Conservation (phyloP, 1,140 invertebrate genomes). For the Pseudomyrmex cubaensis region DNA sequence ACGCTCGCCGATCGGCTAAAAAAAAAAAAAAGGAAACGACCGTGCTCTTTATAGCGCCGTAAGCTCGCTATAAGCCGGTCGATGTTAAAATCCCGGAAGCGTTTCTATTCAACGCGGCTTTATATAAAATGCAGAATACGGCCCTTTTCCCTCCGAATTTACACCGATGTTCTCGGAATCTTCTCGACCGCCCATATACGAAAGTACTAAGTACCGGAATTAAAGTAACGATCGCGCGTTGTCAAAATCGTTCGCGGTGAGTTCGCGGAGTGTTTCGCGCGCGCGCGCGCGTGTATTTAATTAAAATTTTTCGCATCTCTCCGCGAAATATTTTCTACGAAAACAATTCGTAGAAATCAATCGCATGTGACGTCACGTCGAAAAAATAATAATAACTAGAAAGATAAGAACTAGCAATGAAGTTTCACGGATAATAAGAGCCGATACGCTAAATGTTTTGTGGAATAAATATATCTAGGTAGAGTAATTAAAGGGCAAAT, state of each 20-base stretch:
- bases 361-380: too few relatives aligned
- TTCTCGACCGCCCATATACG: not conserved
- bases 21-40: not conserved
- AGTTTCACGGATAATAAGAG: too few relatives aligned
- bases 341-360: too few relatives aligned
- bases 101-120: not conserved
- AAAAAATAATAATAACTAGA: too few relatives aligned
- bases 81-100: conserved; percentile 22
- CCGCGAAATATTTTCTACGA: too few relatives aligned
- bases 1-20: conserved; percentile 1
- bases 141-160: not conserved
- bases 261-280: too few relatives aligned
- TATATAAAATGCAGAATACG: not conserved
- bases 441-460: too few relatives aligned
- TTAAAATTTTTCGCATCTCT: too few relatives aligned
- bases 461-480: too few relatives aligned
- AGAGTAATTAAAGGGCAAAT: too few relatives aligned
- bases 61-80: conserved; percentile 7
- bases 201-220: not conserved
- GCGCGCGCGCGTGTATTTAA: too few relatives aligned
- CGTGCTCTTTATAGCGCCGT: conserved; percentile 9
- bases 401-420: too few relatives aligned
- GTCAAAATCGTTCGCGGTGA: not conserved
- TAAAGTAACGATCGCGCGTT: not conserved
- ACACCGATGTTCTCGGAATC: not conserved